phyloP scores from a whole-genome alignment of 2,113 vertebrate species.

The Etheostoma cragini region DNA sequence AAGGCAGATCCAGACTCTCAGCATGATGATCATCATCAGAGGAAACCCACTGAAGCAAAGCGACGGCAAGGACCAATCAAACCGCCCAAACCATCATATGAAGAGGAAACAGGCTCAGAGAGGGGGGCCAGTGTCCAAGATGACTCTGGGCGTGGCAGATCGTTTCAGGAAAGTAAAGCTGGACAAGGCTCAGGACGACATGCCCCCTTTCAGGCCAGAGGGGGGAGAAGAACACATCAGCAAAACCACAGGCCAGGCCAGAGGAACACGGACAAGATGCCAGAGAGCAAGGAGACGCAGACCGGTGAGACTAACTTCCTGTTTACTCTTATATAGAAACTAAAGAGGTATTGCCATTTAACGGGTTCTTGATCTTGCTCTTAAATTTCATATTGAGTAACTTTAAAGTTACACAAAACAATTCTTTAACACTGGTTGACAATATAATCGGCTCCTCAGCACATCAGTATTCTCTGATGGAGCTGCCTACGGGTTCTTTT shows the following conservation, averaged over 20 bases:
- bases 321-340: not conserved
- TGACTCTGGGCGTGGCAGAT: not conserved
- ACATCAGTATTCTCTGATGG: not conserved
- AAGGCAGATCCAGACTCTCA: conserved; percentile 48
- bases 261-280: conserved; percentile 86
- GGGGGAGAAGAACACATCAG: conserved; percentile 80
- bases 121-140: conserved; percentile 60
- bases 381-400: no score
- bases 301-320: conserved; percentile 85
- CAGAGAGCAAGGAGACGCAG: conserved; percentile 96
- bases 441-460: not conserved
- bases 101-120: conserved; percentile 79
- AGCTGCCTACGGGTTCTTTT: not conserved
- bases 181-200: conserved; percentile 78
- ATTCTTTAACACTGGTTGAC: no score
- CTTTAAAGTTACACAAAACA: no score
- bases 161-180: conserved; percentile 51
- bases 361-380: no score
- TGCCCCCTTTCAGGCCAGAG: conserved; percentile 76
- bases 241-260: conserved; percentile 82
- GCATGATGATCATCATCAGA: conserved; percentile 66
- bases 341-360: not conserved
- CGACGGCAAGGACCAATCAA: conserved; percentile 84
- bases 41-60: conserved; percentile 77
- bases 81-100: conserved; percentile 63